phyloP scores from a whole-genome alignment of 2,113 vertebrate genomes.

The Bos taurus region DNA sequence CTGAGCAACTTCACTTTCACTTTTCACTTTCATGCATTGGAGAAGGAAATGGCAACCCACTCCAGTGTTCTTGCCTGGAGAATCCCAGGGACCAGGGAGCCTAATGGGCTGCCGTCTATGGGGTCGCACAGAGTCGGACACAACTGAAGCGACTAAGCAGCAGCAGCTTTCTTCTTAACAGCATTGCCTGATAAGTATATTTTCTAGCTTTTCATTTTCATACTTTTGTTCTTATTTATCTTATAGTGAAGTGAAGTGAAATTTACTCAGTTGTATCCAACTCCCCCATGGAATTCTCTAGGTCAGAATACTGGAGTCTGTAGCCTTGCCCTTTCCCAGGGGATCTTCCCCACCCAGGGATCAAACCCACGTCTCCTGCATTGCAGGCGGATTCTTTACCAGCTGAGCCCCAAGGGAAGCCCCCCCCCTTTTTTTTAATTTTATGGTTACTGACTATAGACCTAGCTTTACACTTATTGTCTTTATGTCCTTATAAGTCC shows the following conservation, averaged over 20 bases:
- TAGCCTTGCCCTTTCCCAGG: neutral
- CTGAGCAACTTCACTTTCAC: too few species aligned
- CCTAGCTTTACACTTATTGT: neutral
- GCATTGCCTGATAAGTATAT: neutral
- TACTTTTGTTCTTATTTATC: neutral
- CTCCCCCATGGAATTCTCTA: neutral
- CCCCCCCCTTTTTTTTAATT: neutral
- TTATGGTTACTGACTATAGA: neutral
- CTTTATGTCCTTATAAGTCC: neutral
- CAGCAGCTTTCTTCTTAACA: neutral
- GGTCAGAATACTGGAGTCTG: neutral
- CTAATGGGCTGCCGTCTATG: too few species aligned
- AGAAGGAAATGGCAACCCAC: too few species aligned
- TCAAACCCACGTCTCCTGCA: neutral
- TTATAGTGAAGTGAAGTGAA: neutral
- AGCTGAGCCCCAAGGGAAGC: neutral
- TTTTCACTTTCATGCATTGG: too few species aligned
- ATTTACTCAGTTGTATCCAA: neutral
- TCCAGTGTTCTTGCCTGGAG: too few species aligned
- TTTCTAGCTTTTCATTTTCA: constrained; percentile 17
- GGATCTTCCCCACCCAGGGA: neutral
- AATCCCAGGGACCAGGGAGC: too few species aligned
- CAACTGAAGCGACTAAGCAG: too few species aligned
- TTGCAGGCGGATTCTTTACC: neutral
- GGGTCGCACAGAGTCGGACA: too few species aligned